Percentiles rank a stretch among this genome's conserved stretches.
These are phyloP conservation scores for Noctua fimbriata DNA, from an alignment of 2,888 invertebrate genomes.

Conservation along the genomic window DNA sequence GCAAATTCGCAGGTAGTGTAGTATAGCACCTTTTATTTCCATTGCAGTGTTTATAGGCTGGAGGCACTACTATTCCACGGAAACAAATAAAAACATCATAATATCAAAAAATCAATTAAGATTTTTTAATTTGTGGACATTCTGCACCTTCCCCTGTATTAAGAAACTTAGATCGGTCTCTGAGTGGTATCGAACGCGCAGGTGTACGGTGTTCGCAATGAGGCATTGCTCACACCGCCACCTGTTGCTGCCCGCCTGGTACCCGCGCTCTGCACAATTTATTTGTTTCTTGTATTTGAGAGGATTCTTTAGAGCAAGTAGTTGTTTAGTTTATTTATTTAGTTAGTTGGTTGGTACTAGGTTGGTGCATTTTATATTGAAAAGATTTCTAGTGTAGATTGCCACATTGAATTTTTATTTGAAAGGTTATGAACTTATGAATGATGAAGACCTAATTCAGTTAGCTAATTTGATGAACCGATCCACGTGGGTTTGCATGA, in stretches of 20 bases:
- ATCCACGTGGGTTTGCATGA: not conserved
- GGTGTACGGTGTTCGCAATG: slow-evolving; percentile 56
- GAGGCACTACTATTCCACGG: not conserved
- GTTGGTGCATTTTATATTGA: slow-evolving; percentile 19
- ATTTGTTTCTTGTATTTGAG: slow-evolving; percentile 58
- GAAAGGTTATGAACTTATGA: not conserved
- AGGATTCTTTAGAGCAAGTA: slow-evolving; percentile 26
- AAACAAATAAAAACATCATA: not conserved
- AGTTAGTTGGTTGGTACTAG: slow-evolving; percentile 8
- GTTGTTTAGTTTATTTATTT: slow-evolving; percentile 37
- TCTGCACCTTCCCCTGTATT: slow-evolving; percentile 6
- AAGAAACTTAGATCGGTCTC: slow-evolving; percentile 49
- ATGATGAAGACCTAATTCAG: too few relatives aligned
- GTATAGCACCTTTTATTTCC: not conserved
- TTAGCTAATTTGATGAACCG: not conserved
- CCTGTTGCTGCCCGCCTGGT: slow-evolving; percentile 64
- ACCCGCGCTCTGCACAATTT: slow-evolving; percentile 49
- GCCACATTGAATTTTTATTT: not conserved
- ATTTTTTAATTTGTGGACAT: not conserved
- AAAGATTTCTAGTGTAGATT: not conserved
- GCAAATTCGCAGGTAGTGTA: too few relatives aligned
- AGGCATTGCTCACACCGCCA: slow-evolving; percentile 59
- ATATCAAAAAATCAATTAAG: not conserved
- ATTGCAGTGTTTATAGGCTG: not conserved
- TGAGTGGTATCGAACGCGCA: slow-evolving; percentile 63